Conservation (phyloP, 2,113 vertebrate genomes). For the Triplophysa dalaica region DNA sequence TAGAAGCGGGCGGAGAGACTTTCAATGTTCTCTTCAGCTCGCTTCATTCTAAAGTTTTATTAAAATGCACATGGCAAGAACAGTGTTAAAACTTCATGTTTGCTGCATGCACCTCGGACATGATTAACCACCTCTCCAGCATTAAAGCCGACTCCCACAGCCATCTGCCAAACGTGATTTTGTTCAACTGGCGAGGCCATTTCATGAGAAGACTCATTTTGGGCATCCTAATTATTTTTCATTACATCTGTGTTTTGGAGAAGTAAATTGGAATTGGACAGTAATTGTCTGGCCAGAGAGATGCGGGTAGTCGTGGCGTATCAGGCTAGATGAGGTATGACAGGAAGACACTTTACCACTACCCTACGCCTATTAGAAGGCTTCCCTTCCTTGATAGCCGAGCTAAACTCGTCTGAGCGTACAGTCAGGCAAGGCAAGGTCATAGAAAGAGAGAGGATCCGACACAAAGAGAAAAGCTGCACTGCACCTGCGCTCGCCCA, state of each 20-base stretch:
- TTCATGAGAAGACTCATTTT: slow-evolving; percentile 99
- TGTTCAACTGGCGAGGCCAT: slow-evolving; percentile 93
- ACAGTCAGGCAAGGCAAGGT: slow-evolving; percentile 85
- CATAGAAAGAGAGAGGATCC: slow-evolving; percentile 61
- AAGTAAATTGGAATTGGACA: slow-evolving; percentile 97
- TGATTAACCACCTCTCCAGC: slow-evolving; percentile 92
- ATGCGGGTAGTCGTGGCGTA: slow-evolving; percentile 87
- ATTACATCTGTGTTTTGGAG: slow-evolving; percentile 89
- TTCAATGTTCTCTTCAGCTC: neutral
- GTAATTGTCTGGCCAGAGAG: slow-evolving; percentile 93
- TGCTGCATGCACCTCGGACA: slow-evolving; percentile 86
- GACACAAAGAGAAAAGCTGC: slow-evolving; percentile 37
- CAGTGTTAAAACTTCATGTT: slow-evolving; percentile 81
- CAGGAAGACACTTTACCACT: slow-evolving; percentile 92
- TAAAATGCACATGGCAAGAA: slow-evolving; percentile 67
- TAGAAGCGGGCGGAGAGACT: neutral
- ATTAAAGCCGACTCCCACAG: slow-evolving; percentile 88
- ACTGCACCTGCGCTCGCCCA: slow-evolving; percentile 57
- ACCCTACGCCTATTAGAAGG: slow-evolving; percentile 88
- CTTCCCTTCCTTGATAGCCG: slow-evolving; percentile 88
- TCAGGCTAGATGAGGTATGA: slow-evolving; percentile 98
- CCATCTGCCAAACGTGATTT: slow-evolving; percentile 95
- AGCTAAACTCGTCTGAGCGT: slow-evolving; percentile 78
- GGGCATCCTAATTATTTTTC: slow-evolving; percentile 99
- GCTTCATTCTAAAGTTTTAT: neutral